Evolutionary conservation across 1,140 invertebrate genomes (phyloP), one percentile per base, ranked within the genome.

Genomic region (Zophobas morio): DNA sequence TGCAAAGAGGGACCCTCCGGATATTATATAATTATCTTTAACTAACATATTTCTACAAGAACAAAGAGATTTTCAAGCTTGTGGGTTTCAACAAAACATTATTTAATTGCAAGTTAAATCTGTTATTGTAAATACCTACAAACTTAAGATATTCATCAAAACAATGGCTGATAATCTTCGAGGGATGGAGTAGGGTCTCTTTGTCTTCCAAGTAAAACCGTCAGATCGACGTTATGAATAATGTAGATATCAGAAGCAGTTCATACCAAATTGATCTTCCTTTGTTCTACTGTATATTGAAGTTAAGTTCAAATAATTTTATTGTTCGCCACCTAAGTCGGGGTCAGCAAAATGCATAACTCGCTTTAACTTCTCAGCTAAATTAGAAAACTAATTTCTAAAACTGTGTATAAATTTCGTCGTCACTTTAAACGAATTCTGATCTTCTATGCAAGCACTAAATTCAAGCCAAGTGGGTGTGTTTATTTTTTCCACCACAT

Each of bases 151-250:
- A 5, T 60, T 35, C 56, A 39, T 37, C 37, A 39, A 36, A 60
- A 60, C 37, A 60, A 60, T 37, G 56, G 56, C 36, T 60, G 37
- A 32, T 35, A 39, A 35, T 36, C 8, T 60, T 60, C 33, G n/a
- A 60, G 34, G 32, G 33, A n/a, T 6, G 36, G 56, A 33, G 33
- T 6, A 60, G 35, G 36, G 20, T 20, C 20, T 36, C 56, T 60
- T 60, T 60, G 56, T 60, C 37, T 60, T 36, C 56, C 2, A 60
- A 60, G 2, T 35, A 35, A 60, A 60, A 35, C 3, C 35, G 56
- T 33, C 56, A 60, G 56, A 60, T 39, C 35, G 56, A 60, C 36
- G 37, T 60, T 60, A 33, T 60, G 56, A 60, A 60, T 60, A 60
- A 60, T 60, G 33, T 60, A 3, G 56, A 20, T 20, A 20, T 20